phyloP scores from a whole-genome alignment of 2,113 vertebrate genomes.

The Crotalus horridus region DNA sequence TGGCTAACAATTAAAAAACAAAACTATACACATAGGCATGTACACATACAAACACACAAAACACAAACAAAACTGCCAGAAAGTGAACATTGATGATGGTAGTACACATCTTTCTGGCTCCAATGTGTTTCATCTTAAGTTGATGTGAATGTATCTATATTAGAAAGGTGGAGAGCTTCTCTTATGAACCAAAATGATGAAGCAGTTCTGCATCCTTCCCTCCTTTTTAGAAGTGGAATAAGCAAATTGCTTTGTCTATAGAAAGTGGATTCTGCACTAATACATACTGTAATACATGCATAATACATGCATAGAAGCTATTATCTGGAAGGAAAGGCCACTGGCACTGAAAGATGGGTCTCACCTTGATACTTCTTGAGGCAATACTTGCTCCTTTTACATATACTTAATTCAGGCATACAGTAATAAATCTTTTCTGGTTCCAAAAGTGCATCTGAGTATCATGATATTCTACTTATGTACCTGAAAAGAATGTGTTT shows the following conservation, averaged over 20 bases:
- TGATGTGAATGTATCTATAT: neutral
- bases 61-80: too few species aligned
- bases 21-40: neutral
- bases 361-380: neutral
- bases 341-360: neutral
- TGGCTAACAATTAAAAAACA: neutral
- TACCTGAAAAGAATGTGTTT: neutral
- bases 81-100: neutral
- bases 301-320: neutral
- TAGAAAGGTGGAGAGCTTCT: neutral
- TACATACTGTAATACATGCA: neutral
- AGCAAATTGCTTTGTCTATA: neutral
- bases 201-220: neutral
- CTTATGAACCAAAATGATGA: neutral
- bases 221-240: neutral
- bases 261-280: neutral
- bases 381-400: neutral
- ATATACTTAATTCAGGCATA: neutral
- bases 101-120: neutral
- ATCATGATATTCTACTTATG: neutral
- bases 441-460: neutral
- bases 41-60: too few species aligned
- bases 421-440: neutral
- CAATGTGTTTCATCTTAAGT: neutral
- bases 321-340: neutral